Evolutionary conservation across 2,113 vertebrate genomes (phyloP).

Genomic region (Lathamus discolor): DNA sequence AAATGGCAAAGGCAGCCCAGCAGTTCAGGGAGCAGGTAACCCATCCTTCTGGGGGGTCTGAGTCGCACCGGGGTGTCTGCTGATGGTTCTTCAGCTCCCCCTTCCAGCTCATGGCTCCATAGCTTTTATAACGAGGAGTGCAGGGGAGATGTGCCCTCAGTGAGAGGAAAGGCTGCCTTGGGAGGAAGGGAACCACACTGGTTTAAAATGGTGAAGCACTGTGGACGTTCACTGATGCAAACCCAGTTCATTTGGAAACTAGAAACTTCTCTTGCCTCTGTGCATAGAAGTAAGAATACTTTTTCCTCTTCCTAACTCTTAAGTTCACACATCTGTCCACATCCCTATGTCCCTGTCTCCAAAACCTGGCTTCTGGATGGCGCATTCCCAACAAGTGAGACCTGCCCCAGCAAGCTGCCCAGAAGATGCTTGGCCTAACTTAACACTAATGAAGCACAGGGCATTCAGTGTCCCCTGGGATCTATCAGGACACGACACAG

Average conservation of each 20-base stretch:
- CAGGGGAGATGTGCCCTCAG: not conserved
- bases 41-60: not conserved
- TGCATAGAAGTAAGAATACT: not conserved
- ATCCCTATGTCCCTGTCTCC: not conserved
- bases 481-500: not conserved
- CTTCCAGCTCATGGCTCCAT: not conserved
- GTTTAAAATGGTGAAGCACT: not conserved
- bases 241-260: not conserved
- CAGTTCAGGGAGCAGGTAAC: slow-evolving; percentile 65
- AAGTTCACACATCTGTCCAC: not conserved
- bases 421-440: not conserved
- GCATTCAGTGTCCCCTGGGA: not conserved
- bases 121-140: not conserved
- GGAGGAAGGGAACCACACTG: not conserved
- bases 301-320: not conserved
- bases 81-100: not conserved
- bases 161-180: not conserved
- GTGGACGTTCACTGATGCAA: not conserved
- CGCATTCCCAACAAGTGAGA: not conserved
- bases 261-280: not conserved
- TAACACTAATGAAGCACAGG: not conserved
- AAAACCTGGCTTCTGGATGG: not conserved
- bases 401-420: not conserved
- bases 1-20: slow-evolving; percentile 52
- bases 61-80: not conserved